Evolutionary conservation across 2,888 invertebrate species (phyloP), one percentile per base, ranked within the genome.

Genomic region (Nymphalis polychloros): DNA sequence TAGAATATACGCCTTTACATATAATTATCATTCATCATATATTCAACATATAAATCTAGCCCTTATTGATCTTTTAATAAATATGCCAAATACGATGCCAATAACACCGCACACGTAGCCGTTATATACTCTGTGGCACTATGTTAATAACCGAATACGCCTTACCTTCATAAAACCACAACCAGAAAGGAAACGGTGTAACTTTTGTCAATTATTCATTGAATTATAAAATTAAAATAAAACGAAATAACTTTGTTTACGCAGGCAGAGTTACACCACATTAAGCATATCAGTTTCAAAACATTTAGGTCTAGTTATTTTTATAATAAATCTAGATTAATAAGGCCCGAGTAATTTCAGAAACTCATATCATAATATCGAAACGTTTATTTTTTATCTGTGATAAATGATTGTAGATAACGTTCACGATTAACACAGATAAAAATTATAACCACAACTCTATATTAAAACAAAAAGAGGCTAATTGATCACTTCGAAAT

Each of bases 211-310:
- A 68, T 66, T 68, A 63, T 64, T 41, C 13, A 41, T 13, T 10
- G 41, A 57, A 57, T 57, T 35, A 27, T 27, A 53, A 41, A 41
- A 57, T 41, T 35, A 19, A 31, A 23, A n/a, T 35, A 23, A 23
- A 48, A n/a, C 55, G 23, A 67, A 31, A 79, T 73, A 77, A 76
- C 77, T 74, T 41, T 31, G 61, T 63, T 67, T 59, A 46, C 19
- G 59, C 70, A 70, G 69, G 67, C 75, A 73, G 76, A 75, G 81
- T 84, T 82, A 84, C 84, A 84, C 84, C 80, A 74, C 76, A 70
- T 63, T 79, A 82, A 84, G 87, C 89, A 89, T 89, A 89, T 89
- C 89, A 88, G 81, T 86, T 84, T 82, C 81, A 81, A 79, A 77
- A 81, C 78, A 76, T 75, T 76, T 85, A 86, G 80, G 68, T 84